Percentiles rank a stretch among this genome's conserved stretches.
These are phyloP conservation scores for Phragmatobia fuliginosa DNA, from an alignment of 2,888 invertebrate genomes.

Conservation along the genomic window DNA sequence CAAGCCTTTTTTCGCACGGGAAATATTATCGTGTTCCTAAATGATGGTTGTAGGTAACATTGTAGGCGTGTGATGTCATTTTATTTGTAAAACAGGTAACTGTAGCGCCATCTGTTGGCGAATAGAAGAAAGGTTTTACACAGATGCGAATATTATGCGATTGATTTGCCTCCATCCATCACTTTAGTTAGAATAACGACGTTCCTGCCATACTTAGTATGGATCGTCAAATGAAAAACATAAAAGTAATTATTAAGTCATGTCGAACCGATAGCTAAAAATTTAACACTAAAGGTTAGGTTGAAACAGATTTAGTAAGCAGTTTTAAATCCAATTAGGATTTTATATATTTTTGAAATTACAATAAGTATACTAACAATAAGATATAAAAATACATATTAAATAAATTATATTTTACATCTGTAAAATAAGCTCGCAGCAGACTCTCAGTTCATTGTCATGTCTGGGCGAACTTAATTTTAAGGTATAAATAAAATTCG, in stretches of 20 bases:
- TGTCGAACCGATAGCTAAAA: neutral
- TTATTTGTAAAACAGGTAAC: neutral
- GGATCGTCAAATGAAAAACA: neutral
- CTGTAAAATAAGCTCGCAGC: too few species aligned
- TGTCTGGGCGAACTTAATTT: too few species aligned
- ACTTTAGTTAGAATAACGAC: neutral
- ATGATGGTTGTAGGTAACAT: conserved; percentile 65
- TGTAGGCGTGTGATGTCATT: conserved; percentile 61
- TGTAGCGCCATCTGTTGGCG: conserved; percentile 69
- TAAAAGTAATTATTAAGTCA: neutral
- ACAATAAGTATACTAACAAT: too few species aligned
- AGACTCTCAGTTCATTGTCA: too few species aligned
- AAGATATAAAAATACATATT: too few species aligned
- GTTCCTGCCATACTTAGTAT: neutral
- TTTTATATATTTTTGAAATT: too few species aligned
- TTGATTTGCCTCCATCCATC: neutral
- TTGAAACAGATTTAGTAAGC: too few species aligned
- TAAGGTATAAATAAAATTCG: too few species aligned
- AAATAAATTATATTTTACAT: too few species aligned
- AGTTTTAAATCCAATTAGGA: too few species aligned
- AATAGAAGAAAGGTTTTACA: conserved; percentile 52
- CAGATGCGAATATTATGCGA: conserved; percentile 1
- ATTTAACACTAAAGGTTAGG: neutral
- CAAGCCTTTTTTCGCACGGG: conserved; percentile 72
- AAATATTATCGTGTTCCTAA: conserved; percentile 68